Evolutionary conservation across 2,888 invertebrate genomes (phyloP).

Genomic region (Polietes domitor): DNA sequence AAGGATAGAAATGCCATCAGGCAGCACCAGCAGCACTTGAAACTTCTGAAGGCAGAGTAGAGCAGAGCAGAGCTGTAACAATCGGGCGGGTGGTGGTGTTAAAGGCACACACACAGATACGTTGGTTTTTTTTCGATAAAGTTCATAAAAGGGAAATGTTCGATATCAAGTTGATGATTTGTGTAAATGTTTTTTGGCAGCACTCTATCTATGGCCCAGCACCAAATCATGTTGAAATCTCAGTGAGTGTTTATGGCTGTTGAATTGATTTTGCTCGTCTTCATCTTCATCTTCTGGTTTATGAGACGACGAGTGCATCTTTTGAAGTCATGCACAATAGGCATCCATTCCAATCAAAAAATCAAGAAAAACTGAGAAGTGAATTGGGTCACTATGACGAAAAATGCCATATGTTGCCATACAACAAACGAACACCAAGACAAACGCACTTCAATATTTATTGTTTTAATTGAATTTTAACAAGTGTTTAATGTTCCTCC

Average conservation of each 20-base stretch:
- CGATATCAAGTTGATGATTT: not conserved
- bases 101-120: not conserved
- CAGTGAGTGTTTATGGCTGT: not conserved
- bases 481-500: slow-evolving; percentile 1
- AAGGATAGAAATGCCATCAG: not conserved
- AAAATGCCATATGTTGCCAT: slow-evolving; percentile 1
- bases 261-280: not conserved
- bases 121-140: not conserved
- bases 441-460: not conserved
- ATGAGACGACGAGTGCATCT: not conserved
- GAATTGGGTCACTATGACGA: slow-evolving; percentile 29
- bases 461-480: slow-evolving; percentile 15
- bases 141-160: not conserved
- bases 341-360: not conserved
- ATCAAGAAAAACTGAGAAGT: not conserved
- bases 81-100: not conserved
- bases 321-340: not conserved
- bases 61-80: not conserved
- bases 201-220: not conserved
- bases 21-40: not conserved
- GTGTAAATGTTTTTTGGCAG: not conserved
- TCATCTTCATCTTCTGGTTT: not conserved
- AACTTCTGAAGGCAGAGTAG: not conserved
- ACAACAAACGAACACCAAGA: not conserved
- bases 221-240: not conserved